phyloP scores from a whole-genome alignment of 2,113 vertebrate genomes.

The Empidonax alnorum region DNA sequence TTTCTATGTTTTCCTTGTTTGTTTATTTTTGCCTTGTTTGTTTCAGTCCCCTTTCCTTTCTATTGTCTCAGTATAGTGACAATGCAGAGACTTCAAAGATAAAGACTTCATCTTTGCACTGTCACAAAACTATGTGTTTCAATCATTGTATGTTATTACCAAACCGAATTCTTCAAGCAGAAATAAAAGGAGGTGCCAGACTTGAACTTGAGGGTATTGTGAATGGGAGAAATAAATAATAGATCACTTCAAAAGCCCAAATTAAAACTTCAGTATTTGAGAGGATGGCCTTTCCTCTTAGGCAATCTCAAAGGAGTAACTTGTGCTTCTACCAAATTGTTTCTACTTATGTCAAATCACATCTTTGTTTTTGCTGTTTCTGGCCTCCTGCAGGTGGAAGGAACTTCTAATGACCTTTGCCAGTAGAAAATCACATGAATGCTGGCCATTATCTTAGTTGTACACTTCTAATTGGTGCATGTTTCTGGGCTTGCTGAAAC shows the following conservation, averaged over 20 bases:
- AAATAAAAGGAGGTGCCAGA: neutral
- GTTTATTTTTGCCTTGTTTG: neutral
- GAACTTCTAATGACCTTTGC: neutral
- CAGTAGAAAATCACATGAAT: neutral
- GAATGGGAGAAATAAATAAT: neutral
- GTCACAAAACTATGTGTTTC: neutral
- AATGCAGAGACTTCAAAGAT: neutral
- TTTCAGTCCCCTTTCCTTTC: neutral
- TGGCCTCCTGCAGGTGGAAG: neutral
- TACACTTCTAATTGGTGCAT: neutral
- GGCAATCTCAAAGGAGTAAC: neutral
- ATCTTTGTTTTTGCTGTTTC: neutral
- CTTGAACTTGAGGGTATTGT: neutral
- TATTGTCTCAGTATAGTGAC: neutral
- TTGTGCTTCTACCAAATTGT: neutral
- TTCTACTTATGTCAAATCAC: neutral
- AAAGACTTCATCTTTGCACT: neutral
- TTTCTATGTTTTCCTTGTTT: neutral
- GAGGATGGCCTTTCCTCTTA: neutral
- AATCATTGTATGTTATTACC: neutral
- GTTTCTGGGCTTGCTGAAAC: neutral
- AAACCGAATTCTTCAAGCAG: neutral
- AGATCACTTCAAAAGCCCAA: neutral
- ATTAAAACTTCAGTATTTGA: neutral
- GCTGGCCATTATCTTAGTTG: neutral